phyloP scores from a whole-genome alignment of 2,113 vertebrate genomes.

The Dipodomys spectabilis region DNA sequence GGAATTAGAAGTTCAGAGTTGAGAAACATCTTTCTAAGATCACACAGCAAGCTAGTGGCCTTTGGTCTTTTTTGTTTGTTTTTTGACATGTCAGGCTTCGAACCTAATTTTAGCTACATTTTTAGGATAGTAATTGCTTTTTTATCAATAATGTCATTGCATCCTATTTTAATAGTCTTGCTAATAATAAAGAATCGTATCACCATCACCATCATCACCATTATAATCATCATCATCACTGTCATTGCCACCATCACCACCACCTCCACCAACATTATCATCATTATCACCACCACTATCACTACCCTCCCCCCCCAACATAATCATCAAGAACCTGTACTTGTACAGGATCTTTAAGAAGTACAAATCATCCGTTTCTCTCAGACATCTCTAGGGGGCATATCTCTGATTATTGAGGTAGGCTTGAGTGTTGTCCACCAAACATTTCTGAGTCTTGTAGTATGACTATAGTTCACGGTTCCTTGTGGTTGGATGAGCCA shows the following conservation, averaged over 20 bases:
- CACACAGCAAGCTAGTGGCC: conserved; percentile 7
- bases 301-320: background rate
- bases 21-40: background rate
- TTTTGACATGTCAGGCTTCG: background rate
- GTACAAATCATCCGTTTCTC: background rate
- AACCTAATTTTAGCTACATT: background rate
- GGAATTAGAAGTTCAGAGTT: background rate
- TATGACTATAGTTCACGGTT: background rate
- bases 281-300: no score
- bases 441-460: background rate
- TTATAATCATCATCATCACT: background rate
- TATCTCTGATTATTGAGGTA: background rate
- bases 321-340: background rate
- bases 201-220: background rate
- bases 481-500: background rate
- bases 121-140: background rate
- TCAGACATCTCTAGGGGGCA: background rate
- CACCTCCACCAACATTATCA: background rate
- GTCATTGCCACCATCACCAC: background rate
- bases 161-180: conserved; percentile 21
- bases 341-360: background rate
- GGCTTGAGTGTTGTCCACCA: background rate
- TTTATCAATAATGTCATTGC: background rate
- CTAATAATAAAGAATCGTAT: background rate
- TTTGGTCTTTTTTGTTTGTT: background rate